Evolutionary conservation across 2,888 invertebrate genomes (phyloP).

Genomic region (Coleophora flavipennella): DNA sequence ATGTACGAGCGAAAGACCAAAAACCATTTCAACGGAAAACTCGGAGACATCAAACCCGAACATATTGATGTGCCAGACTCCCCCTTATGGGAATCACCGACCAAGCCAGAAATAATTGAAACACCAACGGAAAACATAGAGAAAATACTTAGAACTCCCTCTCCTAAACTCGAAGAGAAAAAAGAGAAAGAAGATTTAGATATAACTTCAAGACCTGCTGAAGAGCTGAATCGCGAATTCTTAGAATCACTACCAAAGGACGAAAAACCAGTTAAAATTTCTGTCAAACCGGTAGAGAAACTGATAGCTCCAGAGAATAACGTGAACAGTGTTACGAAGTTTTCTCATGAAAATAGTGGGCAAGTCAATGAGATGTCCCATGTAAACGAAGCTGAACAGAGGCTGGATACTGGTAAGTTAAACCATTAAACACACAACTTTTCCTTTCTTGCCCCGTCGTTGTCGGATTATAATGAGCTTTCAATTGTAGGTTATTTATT

Average conservation of each 20-base stretch:
- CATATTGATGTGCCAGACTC: slow-evolving; percentile 59
- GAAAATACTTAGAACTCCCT: slow-evolving; percentile 27
- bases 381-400: slow-evolving; percentile 11
- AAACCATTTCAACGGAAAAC: slow-evolving; percentile 38
- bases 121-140: not conserved
- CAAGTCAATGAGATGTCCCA: slow-evolving; percentile 11
- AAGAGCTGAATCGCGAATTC: slow-evolving; percentile 56
- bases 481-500: too few relatives aligned
- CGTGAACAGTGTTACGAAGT: slow-evolving; percentile 12
- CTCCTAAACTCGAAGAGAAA: slow-evolving; percentile 28
- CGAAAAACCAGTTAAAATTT: slow-evolving; percentile 38
- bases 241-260: slow-evolving; percentile 49
- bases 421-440: too few relatives aligned
- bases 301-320: slow-evolving; percentile 24
- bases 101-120: not conserved
- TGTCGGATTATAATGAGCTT: too few relatives aligned
- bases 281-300: slow-evolving; percentile 49
- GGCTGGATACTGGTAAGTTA: too few relatives aligned
- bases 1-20: slow-evolving; percentile 47
- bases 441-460: too few relatives aligned
- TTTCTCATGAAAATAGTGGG: slow-evolving; percentile 15
- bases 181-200: slow-evolving; percentile 28
- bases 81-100: slow-evolving; percentile 35
- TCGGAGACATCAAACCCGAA: slow-evolving; percentile 27
- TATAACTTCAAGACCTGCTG: slow-evolving; percentile 42